phyloP scores from a whole-genome alignment of 2,888 invertebrate species.

The Acrocera orbiculus region DNA sequence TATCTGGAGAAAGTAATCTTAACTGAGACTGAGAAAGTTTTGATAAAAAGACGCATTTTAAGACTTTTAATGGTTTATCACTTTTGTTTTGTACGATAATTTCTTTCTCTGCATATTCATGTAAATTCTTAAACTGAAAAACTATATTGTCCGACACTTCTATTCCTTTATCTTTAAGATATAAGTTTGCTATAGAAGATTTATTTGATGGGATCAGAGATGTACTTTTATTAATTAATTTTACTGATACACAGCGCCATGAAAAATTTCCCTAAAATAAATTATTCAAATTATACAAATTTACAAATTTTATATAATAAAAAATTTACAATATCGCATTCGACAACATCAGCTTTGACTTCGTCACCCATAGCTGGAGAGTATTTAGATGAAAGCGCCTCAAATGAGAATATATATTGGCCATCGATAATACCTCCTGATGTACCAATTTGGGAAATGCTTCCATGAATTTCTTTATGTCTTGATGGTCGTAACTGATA shows the following conservation, averaged over 20 bases:
- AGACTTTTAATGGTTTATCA: conserved; percentile 31
- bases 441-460: conserved; percentile 26
- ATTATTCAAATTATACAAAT: neutral
- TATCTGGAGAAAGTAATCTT: conserved; percentile 27
- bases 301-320: neutral
- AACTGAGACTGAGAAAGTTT: conserved; percentile 38
- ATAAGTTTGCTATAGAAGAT: conserved; percentile 13
- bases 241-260: conserved; percentile 22
- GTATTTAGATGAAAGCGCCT: conserved; percentile 36
- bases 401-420: conserved; percentile 40
- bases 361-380: conserved; percentile 41
- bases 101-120: conserved; percentile 29
- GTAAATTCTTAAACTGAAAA: conserved; percentile 29
- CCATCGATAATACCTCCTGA: conserved; percentile 39
- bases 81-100: conserved; percentile 34
- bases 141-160: conserved; percentile 33
- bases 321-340: conserved; percentile 39
- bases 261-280: conserved; percentile 25
- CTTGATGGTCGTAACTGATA: conserved; percentile 42
- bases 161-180: conserved; percentile 34
- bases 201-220: neutral
- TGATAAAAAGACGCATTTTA: conserved; percentile 34
- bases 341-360: conserved; percentile 50
- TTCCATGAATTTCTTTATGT: conserved; percentile 35
- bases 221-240: conserved; percentile 2